Base-by-base conservation (phyloP, 2,888 invertebrate genomes). In the Yponomeuta malinellus region DNA sequence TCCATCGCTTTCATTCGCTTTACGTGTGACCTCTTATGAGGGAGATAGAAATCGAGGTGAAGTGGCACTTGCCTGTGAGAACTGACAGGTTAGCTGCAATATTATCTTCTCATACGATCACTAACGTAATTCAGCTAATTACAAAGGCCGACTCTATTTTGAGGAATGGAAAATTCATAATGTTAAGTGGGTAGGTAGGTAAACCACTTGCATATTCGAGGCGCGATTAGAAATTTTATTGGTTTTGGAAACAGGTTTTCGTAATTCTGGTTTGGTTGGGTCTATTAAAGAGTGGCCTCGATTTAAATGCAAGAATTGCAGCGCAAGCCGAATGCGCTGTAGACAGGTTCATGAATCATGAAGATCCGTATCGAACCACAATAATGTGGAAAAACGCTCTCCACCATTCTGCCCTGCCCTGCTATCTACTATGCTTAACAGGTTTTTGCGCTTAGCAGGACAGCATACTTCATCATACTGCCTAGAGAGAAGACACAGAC, bases 1-100 rank as follows among this genome's bases (percentile, higher is more conserved):
- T 8, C 68, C 31, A 12, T 68, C 68, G 10, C 68, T 68, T 68
- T 68, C 52, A 31, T 52, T 68, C 52, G 29, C 10, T 31, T 48
- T n/a, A 4, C 48, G n/a, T 48, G 23, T 68, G 48, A 68, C 52
- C 52, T 8, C 52, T 3, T 52, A 37, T 23, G 68, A 68, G 48
- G 29, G 52, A 68, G 68, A 52, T 29, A 59, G 68, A 31, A 10
- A 68, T 68, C 48, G 12, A 48, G 23, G 68, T 68, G 48, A 67
- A 67, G 68, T 68, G 43, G 43, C 65, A 48, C 67, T 43, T 15
- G n/a, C n/a, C 52, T 68, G 68, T 68, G 68, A 52, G 68, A 68
- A 52, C 67, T n/a, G 43, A 67, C 67, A 33, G 33, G 67, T 67
- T 33, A 33, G 31, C 33, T 29, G 31, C 65, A 65, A 65, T 65